A percentile compares a stretch with the other conserved stretches of the same genome.
These are phyloP conservation scores for Rhinogobio ventralis DNA, from an alignment of 2,797 vertebrate species.

Conservation along the genomic window DNA sequence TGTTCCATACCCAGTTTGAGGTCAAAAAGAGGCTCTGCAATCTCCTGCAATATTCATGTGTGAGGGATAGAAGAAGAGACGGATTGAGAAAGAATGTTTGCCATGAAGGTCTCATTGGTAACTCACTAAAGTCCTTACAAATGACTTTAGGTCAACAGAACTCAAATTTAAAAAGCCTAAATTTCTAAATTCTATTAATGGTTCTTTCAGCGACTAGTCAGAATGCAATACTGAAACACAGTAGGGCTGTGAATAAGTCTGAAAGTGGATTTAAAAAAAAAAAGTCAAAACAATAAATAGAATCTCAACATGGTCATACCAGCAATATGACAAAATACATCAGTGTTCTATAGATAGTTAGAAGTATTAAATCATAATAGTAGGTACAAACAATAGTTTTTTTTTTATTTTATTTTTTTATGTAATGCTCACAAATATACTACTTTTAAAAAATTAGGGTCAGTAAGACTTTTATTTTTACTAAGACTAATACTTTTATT, in stretches of 20 bases:
- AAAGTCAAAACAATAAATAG: background rate
- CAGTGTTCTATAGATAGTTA: background rate
- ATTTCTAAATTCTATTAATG: background rate
- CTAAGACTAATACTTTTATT: too few species aligned
- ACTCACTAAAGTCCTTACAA: background rate
- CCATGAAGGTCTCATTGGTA: background rate
- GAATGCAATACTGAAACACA: background rate
- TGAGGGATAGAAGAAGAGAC: slow-evolving; percentile 22
- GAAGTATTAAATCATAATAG: background rate
- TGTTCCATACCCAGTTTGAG: slow-evolving; percentile 97
- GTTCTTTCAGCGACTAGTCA: background rate
- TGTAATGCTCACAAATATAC: too few species aligned
- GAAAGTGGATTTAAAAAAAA: background rate
- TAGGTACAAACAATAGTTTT: background rate
- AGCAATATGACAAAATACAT: background rate
- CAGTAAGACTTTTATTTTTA: too few species aligned
- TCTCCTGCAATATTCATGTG: slow-evolving; percentile 79
- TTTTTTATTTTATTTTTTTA: too few species aligned
- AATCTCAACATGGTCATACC: background rate
- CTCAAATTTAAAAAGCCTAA: background rate
- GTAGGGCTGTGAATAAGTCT: background rate
- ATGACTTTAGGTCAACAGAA: background rate
- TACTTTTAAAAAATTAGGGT: too few species aligned
- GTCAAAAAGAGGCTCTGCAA: slow-evolving; percentile 94
- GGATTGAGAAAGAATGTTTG: background rate